Evolutionary conservation across 2,797 vertebrate species (phyloP).

Genomic region (Cheracebus regulus): DNA sequence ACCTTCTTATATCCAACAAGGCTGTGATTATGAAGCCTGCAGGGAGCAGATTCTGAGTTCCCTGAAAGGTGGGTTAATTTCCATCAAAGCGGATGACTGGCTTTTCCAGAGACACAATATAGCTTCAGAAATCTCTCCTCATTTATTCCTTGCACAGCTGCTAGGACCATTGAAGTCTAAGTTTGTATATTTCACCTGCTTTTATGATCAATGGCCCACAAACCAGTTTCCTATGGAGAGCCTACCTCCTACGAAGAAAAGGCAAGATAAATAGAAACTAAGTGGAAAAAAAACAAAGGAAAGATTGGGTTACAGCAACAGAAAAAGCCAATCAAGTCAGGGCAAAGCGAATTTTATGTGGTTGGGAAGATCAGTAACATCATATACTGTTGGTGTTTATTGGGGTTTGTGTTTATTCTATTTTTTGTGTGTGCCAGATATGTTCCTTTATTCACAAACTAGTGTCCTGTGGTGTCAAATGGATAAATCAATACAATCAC

Average conservation of each 20-base stretch:
- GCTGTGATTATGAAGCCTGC: neutral
- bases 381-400: neutral
- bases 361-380: neutral
- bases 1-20: neutral
- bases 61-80: neutral
- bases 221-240: neutral
- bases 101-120: neutral
- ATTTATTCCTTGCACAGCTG: neutral
- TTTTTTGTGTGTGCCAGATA: neutral
- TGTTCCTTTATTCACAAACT: neutral
- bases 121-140: neutral
- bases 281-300: neutral
- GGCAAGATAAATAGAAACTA: neutral
- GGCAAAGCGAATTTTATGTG: neutral
- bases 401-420: neutral
- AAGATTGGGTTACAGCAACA: neutral
- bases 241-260: neutral
- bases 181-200: neutral
- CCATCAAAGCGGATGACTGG: neutral
- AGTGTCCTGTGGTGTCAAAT: neutral
- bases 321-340: neutral
- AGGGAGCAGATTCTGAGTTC: neutral
- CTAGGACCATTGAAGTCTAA: neutral
- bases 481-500: slow-evolving; percentile 19
- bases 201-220: neutral